Evolutionary conservation across 2,113 vertebrate species (phyloP), one percentile per base, ranked within the genome.

Genomic region (Rhizomys pruinosus): DNA sequence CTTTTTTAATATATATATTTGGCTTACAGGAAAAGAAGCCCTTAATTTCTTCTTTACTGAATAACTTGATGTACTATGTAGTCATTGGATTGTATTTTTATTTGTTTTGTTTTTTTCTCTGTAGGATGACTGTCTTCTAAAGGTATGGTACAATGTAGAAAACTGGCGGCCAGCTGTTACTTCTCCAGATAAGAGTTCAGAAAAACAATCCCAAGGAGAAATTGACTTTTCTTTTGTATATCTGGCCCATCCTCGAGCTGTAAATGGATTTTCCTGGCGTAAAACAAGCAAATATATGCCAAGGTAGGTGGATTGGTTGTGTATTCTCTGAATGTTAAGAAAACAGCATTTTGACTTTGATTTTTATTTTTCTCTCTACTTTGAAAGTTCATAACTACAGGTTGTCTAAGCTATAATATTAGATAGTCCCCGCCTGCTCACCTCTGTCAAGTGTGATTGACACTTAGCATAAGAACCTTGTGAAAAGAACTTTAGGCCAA

Each of bases 211-310:
- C 34, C 97, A 98, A 94, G 98, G 98, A 94, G 98, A 99, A 96
- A 96, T 99, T 88, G 98, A 98, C 97, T 99, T 99, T 98, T 99
- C 99, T 64, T 99, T 99, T 97, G 97, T 99, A 61, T 99, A 99
- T 98, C 98, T 99, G 98, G 99, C 99, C 95, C 99, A 99, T 98
- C 99, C 99, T 95, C 99, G 99, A 89, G 99, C 99, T 66, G 99
- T 99, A 91, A 99, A 99, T 37, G 98, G 99, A 86, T 99, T 99
- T 98, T 99, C 99, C n/a, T 99, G 99, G 99, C 98, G 99, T 97
- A 99, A 99, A 97, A 99, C 98, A 88, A 99, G 99, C 98, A 99
- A 99, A 97, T 99, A 99, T 92, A 99, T 99, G 99, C 99, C 99
- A 96, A 98, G 99, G 99, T 99, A 68, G 98, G 98, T 97, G 95